Evolutionary conservation across 2,797 vertebrate species (phyloP).

Genomic region (Propithecus deckenii): DNA sequence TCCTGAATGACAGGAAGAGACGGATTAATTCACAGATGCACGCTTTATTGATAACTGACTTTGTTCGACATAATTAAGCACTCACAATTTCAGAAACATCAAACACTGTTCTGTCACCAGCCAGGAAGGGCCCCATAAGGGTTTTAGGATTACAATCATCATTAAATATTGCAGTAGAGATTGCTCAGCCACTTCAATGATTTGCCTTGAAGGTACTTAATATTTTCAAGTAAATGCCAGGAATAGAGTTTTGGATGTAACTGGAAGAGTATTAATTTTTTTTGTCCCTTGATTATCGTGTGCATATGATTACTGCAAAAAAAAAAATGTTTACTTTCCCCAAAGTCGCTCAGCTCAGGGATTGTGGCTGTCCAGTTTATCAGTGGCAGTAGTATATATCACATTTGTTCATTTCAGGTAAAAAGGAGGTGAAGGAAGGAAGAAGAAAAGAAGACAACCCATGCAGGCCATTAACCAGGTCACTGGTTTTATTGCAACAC

Average conservation of each 20-base stretch:
- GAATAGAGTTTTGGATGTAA: not conserved
- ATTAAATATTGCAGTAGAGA: slow-evolving; percentile 46
- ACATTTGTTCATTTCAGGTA: not conserved
- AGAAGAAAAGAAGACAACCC: not conserved
- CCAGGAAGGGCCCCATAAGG: not conserved
- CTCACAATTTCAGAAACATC: slow-evolving; percentile 68
- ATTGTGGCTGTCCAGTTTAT: not conserved
- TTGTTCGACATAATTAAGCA: slow-evolving; percentile 71
- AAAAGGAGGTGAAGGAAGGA: not conserved
- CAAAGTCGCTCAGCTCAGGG: not conserved
- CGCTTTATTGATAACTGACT: slow-evolving; percentile 66
- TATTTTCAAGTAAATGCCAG: slow-evolving; percentile 34
- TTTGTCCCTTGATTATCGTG: slow-evolving; percentile 27
- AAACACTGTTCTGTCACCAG: slow-evolving; percentile 18
- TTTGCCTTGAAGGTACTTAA: not conserved
- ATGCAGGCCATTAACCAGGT: not conserved
- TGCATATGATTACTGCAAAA: not conserved
- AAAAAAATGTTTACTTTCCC: not conserved
- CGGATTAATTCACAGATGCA: not conserved
- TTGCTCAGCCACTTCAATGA: slow-evolving; percentile 2
- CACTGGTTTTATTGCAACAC: not conserved
- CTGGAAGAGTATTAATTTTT: slow-evolving; percentile 44
- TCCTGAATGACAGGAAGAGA: slow-evolving; percentile 56
- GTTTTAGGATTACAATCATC: slow-evolving; percentile 47
- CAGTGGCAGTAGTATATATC: not conserved